Evolutionary conservation across 2,113 vertebrate genomes (phyloP), one percentile per base, ranked within the genome.

Genomic region (Corythornis madagascariensis): DNA sequence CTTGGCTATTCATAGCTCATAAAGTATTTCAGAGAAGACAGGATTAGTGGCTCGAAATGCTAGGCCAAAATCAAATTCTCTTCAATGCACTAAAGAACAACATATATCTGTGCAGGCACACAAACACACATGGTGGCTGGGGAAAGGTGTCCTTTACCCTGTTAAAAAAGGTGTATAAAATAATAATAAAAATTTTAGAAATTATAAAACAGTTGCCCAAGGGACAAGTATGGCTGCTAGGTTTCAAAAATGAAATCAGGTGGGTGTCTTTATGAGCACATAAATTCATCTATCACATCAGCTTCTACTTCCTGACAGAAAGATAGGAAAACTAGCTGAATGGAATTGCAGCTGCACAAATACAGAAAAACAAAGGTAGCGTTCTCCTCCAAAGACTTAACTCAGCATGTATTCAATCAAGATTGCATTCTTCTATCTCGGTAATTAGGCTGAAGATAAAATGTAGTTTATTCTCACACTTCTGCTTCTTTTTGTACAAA

Each of bases 301-400:
- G 42, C 20, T 92, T 82, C 74, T 64, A 63, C 14, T 80, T 86
- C n/a, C 64, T 80, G 25, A 31, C 13, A 20, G 57, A 76, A 93
- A 71, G 35, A 89, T 35, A 56, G 35, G 38, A 50, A 91, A 94
- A 88, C 35, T 8, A 83, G 60, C 60, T 83, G 71, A 92, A 92
- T 83, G 64, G 47, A 83, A 33, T 80, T 85, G 83, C 82, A 95
- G 92, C 93, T 96, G 94, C 75, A 81, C 55, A 85, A 70, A 80
- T 22, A 65, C 8, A 61, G 31, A 72, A 69, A 89, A 75, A 76
- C 25, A 89, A 94, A 94, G 84, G 64, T 85, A 66, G 18, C 77
- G 92, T 94, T 83, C 92, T 79, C 53, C 26, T 81, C 56, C 64
- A 77, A 86, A 90, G 64, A 73, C 33, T 92, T 80, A 85, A 80